A percentile compares a stretch with the other conserved stretches of the same genome.
phyloP scores from a whole-genome alignment of 1,140 invertebrate species.

The Drosophila pallidifrons region DNA sequence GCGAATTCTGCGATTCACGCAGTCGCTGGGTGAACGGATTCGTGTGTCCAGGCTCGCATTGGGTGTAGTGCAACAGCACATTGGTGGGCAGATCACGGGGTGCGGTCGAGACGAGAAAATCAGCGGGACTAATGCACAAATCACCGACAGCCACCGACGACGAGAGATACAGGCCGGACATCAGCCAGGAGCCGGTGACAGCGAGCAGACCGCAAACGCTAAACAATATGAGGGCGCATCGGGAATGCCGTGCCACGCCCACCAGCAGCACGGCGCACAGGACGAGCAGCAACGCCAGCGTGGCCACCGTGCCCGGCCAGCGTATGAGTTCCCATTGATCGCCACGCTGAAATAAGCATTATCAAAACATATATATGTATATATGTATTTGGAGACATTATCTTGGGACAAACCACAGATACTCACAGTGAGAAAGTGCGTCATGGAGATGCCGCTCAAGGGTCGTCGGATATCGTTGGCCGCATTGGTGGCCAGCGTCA shows the following conservation, averaged over 20 bases:
- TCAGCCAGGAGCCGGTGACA: slow-evolving; percentile 95
- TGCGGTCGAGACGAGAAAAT: slow-evolving; percentile 92
- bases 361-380: no score
- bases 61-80: slow-evolving; percentile 92
- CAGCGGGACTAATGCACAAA: slow-evolving; percentile 91
- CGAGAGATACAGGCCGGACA: slow-evolving; percentile 93
- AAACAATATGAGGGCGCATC: slow-evolving; percentile 86
- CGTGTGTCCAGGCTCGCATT: slow-evolving; percentile 91
- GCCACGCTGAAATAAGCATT: slow-evolving; percentile 62
- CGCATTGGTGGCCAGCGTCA: slow-evolving; percentile 89
- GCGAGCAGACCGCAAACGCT: slow-evolving; percentile 94
- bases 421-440: slow-evolving; percentile 87
- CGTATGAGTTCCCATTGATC: slow-evolving; percentile 88
- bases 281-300: slow-evolving; percentile 91
- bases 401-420: neutral
- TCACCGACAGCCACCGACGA: slow-evolving; percentile 92
- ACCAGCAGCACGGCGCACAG: slow-evolving; percentile 93
- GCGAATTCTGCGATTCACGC: slow-evolving; percentile 90
- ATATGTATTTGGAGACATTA: no score
- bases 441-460: slow-evolving; percentile 89
- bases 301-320: slow-evolving; percentile 92
- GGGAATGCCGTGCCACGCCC: slow-evolving; percentile 92
- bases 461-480: slow-evolving; percentile 91
- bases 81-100: slow-evolving; percentile 89
- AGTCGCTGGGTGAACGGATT: slow-evolving; percentile 92